These are phyloP conservation scores for Semicossyphus pulcher DNA, from an alignment of 2,113 vertebrate species.

Conservation along the genomic window DNA sequence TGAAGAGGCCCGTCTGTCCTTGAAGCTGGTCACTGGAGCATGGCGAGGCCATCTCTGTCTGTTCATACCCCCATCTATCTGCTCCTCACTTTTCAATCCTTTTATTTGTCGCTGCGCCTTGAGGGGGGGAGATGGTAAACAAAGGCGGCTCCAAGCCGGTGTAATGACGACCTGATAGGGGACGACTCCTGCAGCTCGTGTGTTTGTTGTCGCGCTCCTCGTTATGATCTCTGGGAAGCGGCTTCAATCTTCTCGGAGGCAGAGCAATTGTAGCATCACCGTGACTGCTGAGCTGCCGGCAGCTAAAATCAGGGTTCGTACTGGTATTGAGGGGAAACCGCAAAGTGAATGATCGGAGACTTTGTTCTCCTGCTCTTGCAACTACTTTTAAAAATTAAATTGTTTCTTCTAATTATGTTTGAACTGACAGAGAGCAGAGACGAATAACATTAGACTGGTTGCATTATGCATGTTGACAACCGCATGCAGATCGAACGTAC, in stretches of 20 bases:
- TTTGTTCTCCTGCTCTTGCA: too few relatives aligned
- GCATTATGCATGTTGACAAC: too few relatives aligned
- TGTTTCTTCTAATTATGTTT: too few relatives aligned
- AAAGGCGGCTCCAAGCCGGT: conserved; percentile 50
- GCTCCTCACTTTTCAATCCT: conserved; percentile 63
- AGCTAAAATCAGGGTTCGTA: conserved; percentile 6
- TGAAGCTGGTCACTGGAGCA: conserved; percentile 69
- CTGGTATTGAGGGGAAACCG: conserved; percentile 6
- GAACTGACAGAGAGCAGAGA: too few relatives aligned
- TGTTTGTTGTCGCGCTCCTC: conserved; percentile 5
- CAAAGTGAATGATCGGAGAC: too few relatives aligned
- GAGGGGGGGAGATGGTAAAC: conserved; percentile 68
- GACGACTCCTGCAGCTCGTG: conserved; percentile 34
- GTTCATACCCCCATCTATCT: conserved; percentile 60
- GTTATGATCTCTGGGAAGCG: conserved; percentile 44
- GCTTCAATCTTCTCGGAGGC: conserved; percentile 33
- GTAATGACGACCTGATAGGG: conserved; percentile 63
- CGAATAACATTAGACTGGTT: too few relatives aligned
- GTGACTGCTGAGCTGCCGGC: conserved; percentile 37
- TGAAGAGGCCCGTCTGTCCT: conserved; percentile 67
- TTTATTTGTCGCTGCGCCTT: conserved; percentile 69
- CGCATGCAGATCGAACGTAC: too few relatives aligned
- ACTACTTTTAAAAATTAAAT: too few relatives aligned
- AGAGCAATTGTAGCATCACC: conserved; percentile 44
- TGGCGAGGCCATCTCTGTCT: conserved; percentile 59